Evolutionary conservation across 2,113 vertebrate genomes (phyloP).

Genomic region (Scartelaos histophorus): DNA sequence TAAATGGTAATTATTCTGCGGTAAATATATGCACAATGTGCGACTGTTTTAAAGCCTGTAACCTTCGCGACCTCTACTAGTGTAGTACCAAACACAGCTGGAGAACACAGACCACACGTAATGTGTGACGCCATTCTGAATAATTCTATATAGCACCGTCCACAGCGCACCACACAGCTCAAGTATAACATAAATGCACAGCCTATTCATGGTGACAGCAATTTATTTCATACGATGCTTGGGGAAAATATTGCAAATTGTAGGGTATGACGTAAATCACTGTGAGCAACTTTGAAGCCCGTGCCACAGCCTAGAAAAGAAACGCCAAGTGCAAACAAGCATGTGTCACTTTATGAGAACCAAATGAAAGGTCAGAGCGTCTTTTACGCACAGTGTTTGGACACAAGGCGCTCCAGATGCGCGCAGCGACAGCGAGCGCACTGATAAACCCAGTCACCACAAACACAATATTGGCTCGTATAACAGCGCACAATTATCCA

Average conservation of each 20-base stretch:
- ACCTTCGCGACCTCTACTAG: slow-evolving; percentile 7
- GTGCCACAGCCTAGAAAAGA: background rate
- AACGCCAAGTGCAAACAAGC: background rate
- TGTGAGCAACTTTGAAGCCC: background rate
- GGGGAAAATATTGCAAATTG: background rate
- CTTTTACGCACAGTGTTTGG: background rate
- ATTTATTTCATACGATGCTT: background rate
- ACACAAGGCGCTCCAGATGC: slow-evolving; percentile 37
- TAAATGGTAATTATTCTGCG: background rate
- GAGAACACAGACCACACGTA: slow-evolving; percentile 54
- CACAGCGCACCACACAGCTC: slow-evolving; percentile 9
- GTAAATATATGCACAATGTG: background rate
- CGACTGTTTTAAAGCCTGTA: background rate
- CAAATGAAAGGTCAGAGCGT: background rate
- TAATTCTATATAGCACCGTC: slow-evolving; percentile 31
- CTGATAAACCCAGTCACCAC: background rate
- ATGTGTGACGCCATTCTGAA: slow-evolving; percentile 64
- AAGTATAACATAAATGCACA: background rate
- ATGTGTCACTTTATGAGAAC: background rate
- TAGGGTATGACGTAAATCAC: background rate
- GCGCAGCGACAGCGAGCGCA: slow-evolving; percentile 6
- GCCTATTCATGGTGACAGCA: background rate
- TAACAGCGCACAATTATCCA: background rate
- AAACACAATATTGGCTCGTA: background rate
- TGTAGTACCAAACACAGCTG: slow-evolving; percentile 27